These are phyloP conservation scores for Pangasius larnaudii DNA, from an alignment of 2,797 vertebrate species.

Conservation along the genomic window DNA sequence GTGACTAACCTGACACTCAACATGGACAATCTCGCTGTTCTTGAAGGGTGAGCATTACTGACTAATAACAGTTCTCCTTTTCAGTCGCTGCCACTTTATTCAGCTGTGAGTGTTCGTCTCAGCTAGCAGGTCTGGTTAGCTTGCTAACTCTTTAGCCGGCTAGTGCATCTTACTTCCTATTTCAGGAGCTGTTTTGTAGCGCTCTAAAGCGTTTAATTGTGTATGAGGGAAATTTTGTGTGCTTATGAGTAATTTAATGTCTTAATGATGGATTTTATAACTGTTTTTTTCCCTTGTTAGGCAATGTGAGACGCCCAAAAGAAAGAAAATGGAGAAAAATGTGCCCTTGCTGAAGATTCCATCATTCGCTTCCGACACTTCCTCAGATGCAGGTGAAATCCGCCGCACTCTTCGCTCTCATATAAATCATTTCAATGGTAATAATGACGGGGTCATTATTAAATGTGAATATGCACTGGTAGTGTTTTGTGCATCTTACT, in stretches of 20 bases:
- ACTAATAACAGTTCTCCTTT: neutral
- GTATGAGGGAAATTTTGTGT: neutral
- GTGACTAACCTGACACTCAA: conserved; percentile 85
- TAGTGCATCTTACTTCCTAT: neutral
- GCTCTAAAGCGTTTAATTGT: neutral
- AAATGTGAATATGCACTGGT: neutral
- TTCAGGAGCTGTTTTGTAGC: neutral
- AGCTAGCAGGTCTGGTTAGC: too few species aligned
- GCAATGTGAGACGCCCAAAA: conserved; percentile 82
- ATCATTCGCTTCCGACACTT: conserved; percentile 86
- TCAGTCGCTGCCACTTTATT: neutral
- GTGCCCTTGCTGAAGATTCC: conserved; percentile 73
- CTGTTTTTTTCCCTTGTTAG: conserved; percentile 54
- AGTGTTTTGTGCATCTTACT: neutral
- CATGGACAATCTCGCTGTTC: conserved; percentile 82
- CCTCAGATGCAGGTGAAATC: conserved; percentile 86
- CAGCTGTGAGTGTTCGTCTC: neutral
- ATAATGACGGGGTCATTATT: neutral
- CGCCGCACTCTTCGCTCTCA: too few species aligned
- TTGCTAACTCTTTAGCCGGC: neutral
- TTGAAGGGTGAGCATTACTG: conserved; percentile 77
- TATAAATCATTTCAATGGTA: neutral
- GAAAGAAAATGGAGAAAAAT: conserved; percentile 64
- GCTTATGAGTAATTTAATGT: neutral
- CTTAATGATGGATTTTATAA: neutral